Evolutionary conservation across 2,888 invertebrate species (phyloP), one percentile per base, ranked within the genome.

Genomic region (Megaustenia siamemsis): DNA sequence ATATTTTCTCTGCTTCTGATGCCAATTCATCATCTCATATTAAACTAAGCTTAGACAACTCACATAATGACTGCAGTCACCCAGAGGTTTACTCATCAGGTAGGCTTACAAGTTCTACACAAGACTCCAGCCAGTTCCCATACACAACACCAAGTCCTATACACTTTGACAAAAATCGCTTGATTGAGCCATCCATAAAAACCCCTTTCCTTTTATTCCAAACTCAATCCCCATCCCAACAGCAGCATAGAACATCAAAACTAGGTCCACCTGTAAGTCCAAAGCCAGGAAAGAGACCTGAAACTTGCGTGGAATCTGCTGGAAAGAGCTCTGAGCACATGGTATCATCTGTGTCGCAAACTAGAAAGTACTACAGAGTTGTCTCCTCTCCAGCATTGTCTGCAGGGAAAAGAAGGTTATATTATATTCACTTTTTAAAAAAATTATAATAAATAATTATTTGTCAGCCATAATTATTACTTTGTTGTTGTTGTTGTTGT

Each of bases 321-420:
- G 68, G 32, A 38, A 68, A 35, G 53, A 68, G 68, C 1, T 49
- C 49, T 28, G 8, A 24, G 45, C 68, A 28, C 28, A 15, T 32
- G 49, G 49, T 45, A 8, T 69, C 68, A 68, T 49, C 80, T 68
- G 63, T 38, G 15, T 75, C 75, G 21, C 43, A 21, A 21, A 45
- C 66, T 24, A 60, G 66, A 49, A 80, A 80, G 53, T 69, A 80
- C 60, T 68, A 69, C 80, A 80, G 53, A 24, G n/a, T 68, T 15
- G 18, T 53, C 35, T 49, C 80, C 6, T 49, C 80, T 1, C 53
- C 80, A 21, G 45, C 28, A 32, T 45, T 69, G 18, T 35, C 45
- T n/a, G 40, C 49, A 15, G 45, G 68, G 21, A 68, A 45, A 45
- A 68, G 80, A 68, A 66, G 80, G 80, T 80, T 21, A 69, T 3